phyloP scores from a whole-genome alignment of 2,797 vertebrate species.

The Tamandua tetradactyla region DNA sequence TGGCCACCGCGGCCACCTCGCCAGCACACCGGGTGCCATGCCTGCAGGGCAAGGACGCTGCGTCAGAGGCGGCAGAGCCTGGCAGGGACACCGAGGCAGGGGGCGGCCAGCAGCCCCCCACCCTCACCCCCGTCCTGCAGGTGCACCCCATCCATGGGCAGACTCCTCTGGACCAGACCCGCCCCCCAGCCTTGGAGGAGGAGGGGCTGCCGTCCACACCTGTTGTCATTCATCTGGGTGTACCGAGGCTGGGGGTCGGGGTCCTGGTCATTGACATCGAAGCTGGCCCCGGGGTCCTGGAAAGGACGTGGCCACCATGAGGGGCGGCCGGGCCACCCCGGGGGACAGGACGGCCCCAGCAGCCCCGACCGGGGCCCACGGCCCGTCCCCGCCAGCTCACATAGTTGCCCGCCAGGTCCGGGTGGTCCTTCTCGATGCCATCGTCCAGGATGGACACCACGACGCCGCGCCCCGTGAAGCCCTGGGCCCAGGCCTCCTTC shows the following conservation, averaged over 20 bases:
- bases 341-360: neutral
- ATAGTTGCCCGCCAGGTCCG: slow-evolving; percentile 94
- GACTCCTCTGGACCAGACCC: too few species aligned
- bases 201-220: slow-evolving; percentile 83
- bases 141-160: too few species aligned
- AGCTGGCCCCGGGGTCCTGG: slow-evolving; percentile 96
- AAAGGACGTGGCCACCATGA: neutral
- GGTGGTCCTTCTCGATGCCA: slow-evolving; percentile 98
- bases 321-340: neutral
- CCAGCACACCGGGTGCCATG: slow-evolving; percentile 97
- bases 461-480: slow-evolving; percentile 94
- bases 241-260: slow-evolving; percentile 97
- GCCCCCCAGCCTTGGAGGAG: neutral
- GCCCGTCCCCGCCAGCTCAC: slow-evolving; percentile 83
- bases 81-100: neutral
- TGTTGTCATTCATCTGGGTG: slow-evolving; percentile 98
- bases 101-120: too few species aligned
- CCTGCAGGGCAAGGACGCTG: slow-evolving; percentile 80
- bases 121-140: too few species aligned
- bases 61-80: fast-evolving
- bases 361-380: fast-evolving
- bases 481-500: slow-evolving; percentile 94
- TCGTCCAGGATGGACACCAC: slow-evolving; percentile 99
- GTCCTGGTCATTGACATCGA: slow-evolving; percentile 98
- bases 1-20: slow-evolving; percentile 95